Conservation (phyloP, 2,797 vertebrate genomes). For the Tokudaia muenninki region DNA sequence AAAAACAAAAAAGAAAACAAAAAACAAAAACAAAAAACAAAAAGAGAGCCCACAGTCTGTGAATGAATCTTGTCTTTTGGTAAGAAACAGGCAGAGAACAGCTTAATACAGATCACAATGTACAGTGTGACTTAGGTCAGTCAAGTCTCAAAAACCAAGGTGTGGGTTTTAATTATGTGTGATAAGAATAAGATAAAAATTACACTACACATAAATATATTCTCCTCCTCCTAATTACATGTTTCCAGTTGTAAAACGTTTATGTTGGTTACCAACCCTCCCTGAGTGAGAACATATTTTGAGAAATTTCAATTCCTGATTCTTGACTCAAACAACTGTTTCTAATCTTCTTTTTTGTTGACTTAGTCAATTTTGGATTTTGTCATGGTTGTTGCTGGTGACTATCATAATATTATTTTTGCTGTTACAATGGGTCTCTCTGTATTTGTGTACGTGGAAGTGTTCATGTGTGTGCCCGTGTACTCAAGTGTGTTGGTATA, state of each 20-base stretch:
- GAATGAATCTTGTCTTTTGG: not conserved
- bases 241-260: not conserved
- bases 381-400: not conserved
- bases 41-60: not conserved
- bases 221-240: not conserved
- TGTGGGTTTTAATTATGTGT: constrained; percentile 3
- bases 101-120: not conserved
- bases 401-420: not conserved
- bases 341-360: not conserved
- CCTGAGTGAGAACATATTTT: not conserved
- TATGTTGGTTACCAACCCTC: not conserved
- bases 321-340: not conserved
- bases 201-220: not conserved
- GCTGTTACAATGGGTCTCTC: not conserved
- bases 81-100: not conserved
- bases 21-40: too few relatives aligned
- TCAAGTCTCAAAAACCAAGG: not conserved
- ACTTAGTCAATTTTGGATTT: not conserved
- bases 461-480: not conserved
- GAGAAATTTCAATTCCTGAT: not conserved
- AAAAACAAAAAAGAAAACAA: too few relatives aligned
- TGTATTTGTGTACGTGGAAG: too few relatives aligned
- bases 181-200: not conserved
- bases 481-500: too few relatives aligned
- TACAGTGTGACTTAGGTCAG: not conserved